Evolutionary conservation across 2,113 vertebrate genomes (phyloP), one percentile per base, ranked within the genome.

Genomic region (Lasiurus borealis): DNA sequence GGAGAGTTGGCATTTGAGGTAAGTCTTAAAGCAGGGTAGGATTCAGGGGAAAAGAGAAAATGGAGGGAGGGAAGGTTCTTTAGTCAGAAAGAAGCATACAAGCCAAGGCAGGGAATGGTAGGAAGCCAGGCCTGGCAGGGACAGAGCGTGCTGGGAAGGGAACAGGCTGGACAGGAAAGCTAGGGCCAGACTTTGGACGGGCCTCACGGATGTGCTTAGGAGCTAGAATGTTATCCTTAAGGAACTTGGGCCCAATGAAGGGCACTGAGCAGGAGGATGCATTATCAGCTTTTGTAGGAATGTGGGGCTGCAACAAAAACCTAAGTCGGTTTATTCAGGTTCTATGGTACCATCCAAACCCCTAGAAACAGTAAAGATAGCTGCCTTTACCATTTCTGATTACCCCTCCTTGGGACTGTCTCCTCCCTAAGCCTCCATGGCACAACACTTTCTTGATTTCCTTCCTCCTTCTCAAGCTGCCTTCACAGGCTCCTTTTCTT

Each of bases 401-500:
- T 57, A 23, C 16, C n/a, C 29, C 14, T 66, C 29, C 36, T n/a
- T 29, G 50, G 31, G 6, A 12, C 25, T 16, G 8, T 62, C 69
- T 68, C 36, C 59, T 86, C 64, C 83, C 27, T 69, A 8, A 40
- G 19, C 19, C 57, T 69, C 64, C 12, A 1, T 27, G 50, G 52
- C 12, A 23, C 0, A 19, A n/a, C 2, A 1, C 72, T 62, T 50
- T 29, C 69, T 52, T 72, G 75, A 59, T 27, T 84, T 66, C 18
- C 23, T 46, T 76, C 46, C 82, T 95, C 48, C 80, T 87, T 84
- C 54, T 73, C 71, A 84, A n/a, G 29, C 36, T 36, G 72, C 12
- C 34, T 92, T 44, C 34, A 19, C 29, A 77, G 76, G 46, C 62
- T 72, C n/a, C 21, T 95, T 48, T 57, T 92, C 85, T 46, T 88